Base-by-base conservation (phyloP, 2,888 invertebrate species). In the Acronicta leporina region DNA sequence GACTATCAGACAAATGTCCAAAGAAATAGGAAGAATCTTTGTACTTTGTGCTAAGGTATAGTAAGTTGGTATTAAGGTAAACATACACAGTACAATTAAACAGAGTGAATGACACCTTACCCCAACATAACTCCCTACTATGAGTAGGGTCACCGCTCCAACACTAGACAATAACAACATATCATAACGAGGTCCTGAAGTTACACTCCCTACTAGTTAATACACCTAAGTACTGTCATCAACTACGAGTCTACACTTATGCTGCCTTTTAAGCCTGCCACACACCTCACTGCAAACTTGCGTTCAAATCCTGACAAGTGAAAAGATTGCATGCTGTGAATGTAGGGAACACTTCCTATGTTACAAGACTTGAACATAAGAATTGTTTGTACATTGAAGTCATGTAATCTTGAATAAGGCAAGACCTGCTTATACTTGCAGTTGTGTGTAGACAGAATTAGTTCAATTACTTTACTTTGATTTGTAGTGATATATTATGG, bases 141-240 rank as follows among this genome's bases (percentile, higher is more conserved):
- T 35, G 20, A 11, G 49, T 68, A 68, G 65, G 68, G 49, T 40
- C 51, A 57, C 56, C 60, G 30, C 66, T 67, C 68, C 70, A 71
- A 62, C 72, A 72, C 73, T 65, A 63, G 62, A 75, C 68, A 79
- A 79, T 70, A 79, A 79, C 70, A 75, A 77, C 68, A 78, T 68
- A 72, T 63, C 6, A 59, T 79, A 77, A 75, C 78, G 70, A 78
- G 75, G 75, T 70, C 75, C 58, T 56, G 52, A 53, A 66, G 66
- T 68, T 79, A 75, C 68, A 60, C 62, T 61, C 68, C 57, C 61
- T 79, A 80, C 61, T 59, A 73, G 57, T 86, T 83, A 83, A 86
- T 87, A 86, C 86, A 85, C 76, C 88, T 87, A 87, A 88, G 88
- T 87, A 87, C 87, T 83, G 82, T 75, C 79, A 75, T 79, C 71